A percentile compares a stretch with the other conserved stretches of the same genome.
phyloP scores from a whole-genome alignment of 2,888 invertebrate species.

The Chirona hameri region DNA sequence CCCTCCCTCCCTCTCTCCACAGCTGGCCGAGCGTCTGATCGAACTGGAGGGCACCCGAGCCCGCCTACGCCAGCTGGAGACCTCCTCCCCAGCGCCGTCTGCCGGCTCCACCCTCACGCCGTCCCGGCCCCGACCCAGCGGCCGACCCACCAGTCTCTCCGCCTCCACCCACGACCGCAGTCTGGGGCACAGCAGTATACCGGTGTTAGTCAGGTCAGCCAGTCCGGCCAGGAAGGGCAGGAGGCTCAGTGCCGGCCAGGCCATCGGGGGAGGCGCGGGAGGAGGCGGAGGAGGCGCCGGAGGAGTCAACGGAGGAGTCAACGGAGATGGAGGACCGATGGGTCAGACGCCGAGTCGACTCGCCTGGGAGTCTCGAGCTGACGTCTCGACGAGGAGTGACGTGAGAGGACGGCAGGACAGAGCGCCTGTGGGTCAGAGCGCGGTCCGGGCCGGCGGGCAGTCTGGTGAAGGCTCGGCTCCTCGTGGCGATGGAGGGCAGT shows the following conservation, averaged over 20 bases:
- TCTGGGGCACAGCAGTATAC: neutral
- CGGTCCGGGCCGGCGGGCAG: too few relatives aligned
- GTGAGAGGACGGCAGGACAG: neutral
- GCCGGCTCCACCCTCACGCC: neutral
- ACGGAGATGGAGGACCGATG: neutral
- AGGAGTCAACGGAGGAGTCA: neutral
- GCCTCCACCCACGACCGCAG: neutral
- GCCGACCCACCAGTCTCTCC: neutral
- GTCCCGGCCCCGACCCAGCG: neutral
- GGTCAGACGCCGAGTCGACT: neutral
- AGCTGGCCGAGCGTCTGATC: neutral
- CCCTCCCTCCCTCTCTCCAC: neutral
- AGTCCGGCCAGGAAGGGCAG: neutral
- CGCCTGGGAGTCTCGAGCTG: too few relatives aligned
- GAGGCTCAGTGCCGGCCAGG: neutral
- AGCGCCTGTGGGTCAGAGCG: too few relatives aligned
- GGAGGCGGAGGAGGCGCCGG: neutral
- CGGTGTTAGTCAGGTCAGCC: neutral
- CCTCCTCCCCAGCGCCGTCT: neutral
- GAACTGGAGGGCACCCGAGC: conserved; percentile 10
- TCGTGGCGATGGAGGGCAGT: too few relatives aligned
- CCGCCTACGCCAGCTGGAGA: neutral
- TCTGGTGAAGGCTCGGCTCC: too few relatives aligned
- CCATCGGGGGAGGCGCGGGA: neutral
- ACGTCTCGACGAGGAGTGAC: neutral